phyloP scores from a whole-genome alignment of 2,113 vertebrate genomes.

The Poicephalus gulielmi region DNA sequence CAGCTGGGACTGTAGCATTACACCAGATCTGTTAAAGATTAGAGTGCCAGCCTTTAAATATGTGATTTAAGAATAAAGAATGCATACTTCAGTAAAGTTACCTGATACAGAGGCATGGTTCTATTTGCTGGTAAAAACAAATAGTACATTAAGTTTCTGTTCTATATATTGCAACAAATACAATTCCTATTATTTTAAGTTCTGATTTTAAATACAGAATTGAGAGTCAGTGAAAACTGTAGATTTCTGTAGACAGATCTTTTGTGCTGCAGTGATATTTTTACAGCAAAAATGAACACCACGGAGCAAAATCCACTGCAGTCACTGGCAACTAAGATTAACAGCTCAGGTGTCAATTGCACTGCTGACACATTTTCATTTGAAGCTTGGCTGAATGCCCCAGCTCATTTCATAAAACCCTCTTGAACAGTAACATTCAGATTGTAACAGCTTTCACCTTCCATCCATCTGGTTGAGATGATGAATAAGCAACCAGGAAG shows the following conservation, averaged over 20 bases:
- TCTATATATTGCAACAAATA: neutral
- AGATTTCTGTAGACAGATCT: neutral
- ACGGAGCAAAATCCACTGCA: constrained; percentile 20
- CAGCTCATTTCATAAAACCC: constrained; percentile 15
- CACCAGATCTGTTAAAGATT: neutral
- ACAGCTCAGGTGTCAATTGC: constrained; percentile 55
- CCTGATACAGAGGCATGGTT: neutral
- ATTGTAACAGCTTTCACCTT: constrained; percentile 55
- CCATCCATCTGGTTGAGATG: neutral
- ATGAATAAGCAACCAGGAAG: neutral
- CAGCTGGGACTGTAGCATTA: neutral
- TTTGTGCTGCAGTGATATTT: neutral
- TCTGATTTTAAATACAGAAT: neutral
- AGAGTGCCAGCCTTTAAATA: neutral
- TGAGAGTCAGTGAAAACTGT: neutral
- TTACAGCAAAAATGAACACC: neutral
- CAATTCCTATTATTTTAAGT: neutral
- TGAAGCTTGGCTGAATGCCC: constrained; percentile 41
- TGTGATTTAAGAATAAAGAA: neutral
- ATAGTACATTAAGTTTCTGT: neutral
- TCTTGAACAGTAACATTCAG: constrained; percentile 6
- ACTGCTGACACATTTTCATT: constrained; percentile 51
- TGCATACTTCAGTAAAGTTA: neutral
- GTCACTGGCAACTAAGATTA: constrained; percentile 39
- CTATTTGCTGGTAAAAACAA: neutral